phyloP scores from a whole-genome alignment of 2,113 vertebrate species.

The Panthera uncia region DNA sequence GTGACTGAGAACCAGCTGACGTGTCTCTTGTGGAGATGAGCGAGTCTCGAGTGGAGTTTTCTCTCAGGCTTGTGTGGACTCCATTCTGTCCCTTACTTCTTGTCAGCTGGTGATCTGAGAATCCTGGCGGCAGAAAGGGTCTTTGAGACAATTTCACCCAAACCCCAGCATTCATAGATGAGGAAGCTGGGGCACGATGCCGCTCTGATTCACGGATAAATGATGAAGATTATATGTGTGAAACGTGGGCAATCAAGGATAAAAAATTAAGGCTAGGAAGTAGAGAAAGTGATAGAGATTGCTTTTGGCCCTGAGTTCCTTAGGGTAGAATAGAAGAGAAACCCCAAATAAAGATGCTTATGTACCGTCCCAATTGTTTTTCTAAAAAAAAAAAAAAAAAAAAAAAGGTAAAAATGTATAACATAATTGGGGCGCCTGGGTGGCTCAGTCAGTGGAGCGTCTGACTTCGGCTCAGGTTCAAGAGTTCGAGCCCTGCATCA shows the following conservation, averaged over 20 bases:
- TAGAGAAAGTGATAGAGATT: background rate
- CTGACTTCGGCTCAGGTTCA: no score
- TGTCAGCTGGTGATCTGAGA: background rate
- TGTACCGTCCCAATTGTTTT: background rate
- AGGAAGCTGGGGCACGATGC: background rate
- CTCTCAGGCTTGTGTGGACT: background rate
- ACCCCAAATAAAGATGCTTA: fast-evolving
- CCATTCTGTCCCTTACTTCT: background rate
- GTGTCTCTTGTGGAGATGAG: background rate
- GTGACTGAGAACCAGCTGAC: fast-evolving
- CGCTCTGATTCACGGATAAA: fast-evolving
- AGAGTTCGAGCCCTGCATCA: no score
- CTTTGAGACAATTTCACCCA: background rate
- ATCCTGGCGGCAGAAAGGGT: fast-evolving
- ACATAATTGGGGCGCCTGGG: no score
- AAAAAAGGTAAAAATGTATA: no score
- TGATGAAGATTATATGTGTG: fast-evolving
- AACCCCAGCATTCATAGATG: background rate
- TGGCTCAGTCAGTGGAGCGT: no score
- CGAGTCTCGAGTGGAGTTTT: background rate
- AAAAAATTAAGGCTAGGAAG: background rate
- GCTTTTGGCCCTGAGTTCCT: background rate
- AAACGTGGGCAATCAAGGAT: background rate
- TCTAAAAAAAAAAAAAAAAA: no score
- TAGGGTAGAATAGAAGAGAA: background rate